These are phyloP conservation scores for Labeo calbasu DNA, from an alignment of 2,797 vertebrate species.

Conservation along the genomic window DNA sequence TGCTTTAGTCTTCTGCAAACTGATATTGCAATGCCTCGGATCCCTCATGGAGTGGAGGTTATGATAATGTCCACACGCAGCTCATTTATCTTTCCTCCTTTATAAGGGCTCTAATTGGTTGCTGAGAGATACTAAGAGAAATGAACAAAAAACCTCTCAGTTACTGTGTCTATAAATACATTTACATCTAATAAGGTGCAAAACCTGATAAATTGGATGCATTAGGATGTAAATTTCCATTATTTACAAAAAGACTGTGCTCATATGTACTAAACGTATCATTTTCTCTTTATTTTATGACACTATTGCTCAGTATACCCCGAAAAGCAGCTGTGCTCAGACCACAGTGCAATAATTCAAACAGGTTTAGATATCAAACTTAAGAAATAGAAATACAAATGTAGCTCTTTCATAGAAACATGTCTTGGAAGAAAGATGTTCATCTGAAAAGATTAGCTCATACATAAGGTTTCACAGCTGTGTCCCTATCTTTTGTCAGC, in stretches of 20 bases:
- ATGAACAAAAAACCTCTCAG: background rate
- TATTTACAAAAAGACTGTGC: background rate
- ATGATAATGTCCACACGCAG: background rate
- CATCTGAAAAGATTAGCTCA: background rate
- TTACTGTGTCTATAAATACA: background rate
- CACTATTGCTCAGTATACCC: background rate
- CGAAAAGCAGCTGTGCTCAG: background rate
- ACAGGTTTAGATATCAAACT: background rate
- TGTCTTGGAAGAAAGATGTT: background rate
- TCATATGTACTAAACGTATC: background rate
- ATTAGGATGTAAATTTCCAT: background rate
- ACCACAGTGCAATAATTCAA: background rate
- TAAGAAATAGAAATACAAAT: background rate
- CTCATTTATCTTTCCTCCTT: constrained; percentile 1
- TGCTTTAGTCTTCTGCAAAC: background rate
- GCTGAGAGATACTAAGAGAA: constrained; percentile 1
- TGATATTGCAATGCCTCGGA: background rate
- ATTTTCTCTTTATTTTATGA: background rate
- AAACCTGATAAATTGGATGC: background rate
- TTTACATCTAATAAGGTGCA: background rate
- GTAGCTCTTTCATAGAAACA: background rate
- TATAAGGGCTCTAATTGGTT: background rate
- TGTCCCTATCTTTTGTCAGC: constrained; percentile 1
- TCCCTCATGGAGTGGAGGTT: background rate
- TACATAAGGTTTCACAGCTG: background rate